Conservation (phyloP, 2,888 invertebrate species). For the Caenorhabditis imperialis region DNA sequence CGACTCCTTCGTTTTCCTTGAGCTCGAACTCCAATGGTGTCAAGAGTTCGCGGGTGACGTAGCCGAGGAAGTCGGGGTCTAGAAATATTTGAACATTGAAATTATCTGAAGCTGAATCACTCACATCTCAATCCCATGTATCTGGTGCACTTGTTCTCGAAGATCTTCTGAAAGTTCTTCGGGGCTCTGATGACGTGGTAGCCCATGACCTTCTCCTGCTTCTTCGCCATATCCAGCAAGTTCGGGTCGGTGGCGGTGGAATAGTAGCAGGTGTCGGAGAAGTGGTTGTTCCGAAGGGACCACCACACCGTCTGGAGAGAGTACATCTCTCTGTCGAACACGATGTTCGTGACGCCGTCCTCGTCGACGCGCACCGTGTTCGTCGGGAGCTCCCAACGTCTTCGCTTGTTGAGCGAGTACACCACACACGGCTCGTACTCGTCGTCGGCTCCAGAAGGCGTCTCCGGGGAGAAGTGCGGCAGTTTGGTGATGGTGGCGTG, state of each 20-base stretch:
- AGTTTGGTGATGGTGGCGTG: slow-evolving; percentile 5
- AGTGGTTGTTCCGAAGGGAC: slow-evolving; percentile 13
- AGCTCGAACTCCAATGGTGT: slow-evolving; percentile 26
- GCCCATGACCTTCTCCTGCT: slow-evolving; percentile 25
- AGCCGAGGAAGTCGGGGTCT: slow-evolving; percentile 42
- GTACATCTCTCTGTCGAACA: not conserved
- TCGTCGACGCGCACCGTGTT: not conserved
- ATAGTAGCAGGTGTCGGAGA: slow-evolving; percentile 9
- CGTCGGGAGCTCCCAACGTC: not conserved
- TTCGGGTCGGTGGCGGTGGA: slow-evolving; percentile 6
- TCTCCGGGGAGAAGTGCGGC: not conserved
- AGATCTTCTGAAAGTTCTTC: slow-evolving; percentile 22
- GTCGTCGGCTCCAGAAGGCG: not conserved
- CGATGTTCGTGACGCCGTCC: not conserved
- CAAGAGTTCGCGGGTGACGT: slow-evolving; percentile 6
- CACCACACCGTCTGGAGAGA: not conserved
- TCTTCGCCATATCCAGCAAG: slow-evolving; percentile 6
- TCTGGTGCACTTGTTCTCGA: slow-evolving; percentile 35
- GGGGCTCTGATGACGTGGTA: slow-evolving; percentile 36
- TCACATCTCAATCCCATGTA: slow-evolving; percentile 36
- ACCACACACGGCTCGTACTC: not conserved
- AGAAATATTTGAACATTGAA: not conserved
- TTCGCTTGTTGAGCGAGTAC: slow-evolving; percentile 4
- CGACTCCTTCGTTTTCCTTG: slow-evolving; percentile 13
- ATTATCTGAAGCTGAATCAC: not conserved